phyloP scores from a whole-genome alignment of 2,888 invertebrate genomes.

The Andrena bicolor region DNA sequence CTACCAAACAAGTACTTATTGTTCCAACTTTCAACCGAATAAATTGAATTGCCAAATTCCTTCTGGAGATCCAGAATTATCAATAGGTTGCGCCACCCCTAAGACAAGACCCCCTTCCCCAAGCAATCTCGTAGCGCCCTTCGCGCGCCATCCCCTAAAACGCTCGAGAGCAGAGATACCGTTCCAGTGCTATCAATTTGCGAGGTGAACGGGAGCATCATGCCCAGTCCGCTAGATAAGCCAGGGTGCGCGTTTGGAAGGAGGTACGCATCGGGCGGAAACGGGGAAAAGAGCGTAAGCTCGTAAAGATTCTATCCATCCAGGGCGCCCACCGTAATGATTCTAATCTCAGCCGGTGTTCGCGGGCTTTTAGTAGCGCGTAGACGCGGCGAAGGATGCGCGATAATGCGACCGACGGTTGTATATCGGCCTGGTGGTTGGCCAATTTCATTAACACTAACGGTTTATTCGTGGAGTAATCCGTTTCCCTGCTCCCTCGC shows the following conservation, averaged over 20 bases:
- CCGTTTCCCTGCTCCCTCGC: conserved; percentile 17
- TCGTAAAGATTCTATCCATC: conserved; percentile 70
- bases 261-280: conserved; percentile 32
- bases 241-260: conserved; percentile 16
- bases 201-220: conserved; percentile 32
- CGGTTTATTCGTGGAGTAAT: conserved; percentile 50
- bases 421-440: conserved; percentile 27
- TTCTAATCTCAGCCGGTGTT: conserved; percentile 65
- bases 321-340: conserved; percentile 60
- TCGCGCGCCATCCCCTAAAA: background rate
- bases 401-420: conserved; percentile 35
- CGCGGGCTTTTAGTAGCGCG: conserved; percentile 48
- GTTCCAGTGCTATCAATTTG: conserved; percentile 37
- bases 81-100: too few species aligned
- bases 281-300: conserved; percentile 51
- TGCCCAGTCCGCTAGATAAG: conserved; percentile 39
- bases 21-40: too few species aligned
- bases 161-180: conserved; percentile 7
- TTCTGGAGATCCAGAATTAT: too few species aligned
- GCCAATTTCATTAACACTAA: conserved; percentile 55
- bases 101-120: too few species aligned
- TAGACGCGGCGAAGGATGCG: conserved; percentile 2
- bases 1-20: too few species aligned
- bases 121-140: background rate
- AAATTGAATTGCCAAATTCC: too few species aligned